Base-by-base conservation (phyloP, 1,140 invertebrate genomes). In the Ectropis grisescens region DNA sequence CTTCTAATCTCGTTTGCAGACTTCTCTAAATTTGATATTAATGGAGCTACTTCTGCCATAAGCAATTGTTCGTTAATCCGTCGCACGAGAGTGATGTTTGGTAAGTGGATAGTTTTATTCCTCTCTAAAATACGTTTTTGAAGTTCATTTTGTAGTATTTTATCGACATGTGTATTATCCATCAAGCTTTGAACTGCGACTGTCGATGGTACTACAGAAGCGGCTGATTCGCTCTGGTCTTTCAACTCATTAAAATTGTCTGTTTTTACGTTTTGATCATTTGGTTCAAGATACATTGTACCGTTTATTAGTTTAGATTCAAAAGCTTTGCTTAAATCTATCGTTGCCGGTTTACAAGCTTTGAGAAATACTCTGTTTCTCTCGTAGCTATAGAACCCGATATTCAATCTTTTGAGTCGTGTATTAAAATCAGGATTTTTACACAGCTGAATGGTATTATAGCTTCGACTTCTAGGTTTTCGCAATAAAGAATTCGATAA, bases 361-460 rank as follows among this genome's bases (percentile, higher is more conserved):
- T 64, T 72, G 7, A 81, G 42, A 4, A 67, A 34, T 13, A 13
- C 10, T 3, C 70, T 41, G 35, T 81, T 81, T n/a, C 54, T 51
- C 12, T 47, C 44, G 3, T 49, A 59, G 30, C 43, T 64, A 13
- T 70, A 45, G 41, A 78, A 81, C 1, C 59, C 69, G 4, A 53
- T 48, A 1, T 47, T 61, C 19, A 81, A 41, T 34, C 62, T 50
- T 37, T 69, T 78, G 29, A 81, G 48, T 29, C 67, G 40, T 2
- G 69, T 81, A 40, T 81, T 81, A 39, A 79, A 81, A 50, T 81
- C 76, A 2, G 76, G 76, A 47, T 81, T 81, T 44, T 79, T 78
- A 30, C 71, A 79, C 3, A 81, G 29, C 12, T 64, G 47, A 50
- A 75, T 67, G 1, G 71, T 64, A 42, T 66, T 69, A 25, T 81